Conservation (phyloP, 2,888 invertebrate species). For the Pachymerium ferrugineum region DNA sequence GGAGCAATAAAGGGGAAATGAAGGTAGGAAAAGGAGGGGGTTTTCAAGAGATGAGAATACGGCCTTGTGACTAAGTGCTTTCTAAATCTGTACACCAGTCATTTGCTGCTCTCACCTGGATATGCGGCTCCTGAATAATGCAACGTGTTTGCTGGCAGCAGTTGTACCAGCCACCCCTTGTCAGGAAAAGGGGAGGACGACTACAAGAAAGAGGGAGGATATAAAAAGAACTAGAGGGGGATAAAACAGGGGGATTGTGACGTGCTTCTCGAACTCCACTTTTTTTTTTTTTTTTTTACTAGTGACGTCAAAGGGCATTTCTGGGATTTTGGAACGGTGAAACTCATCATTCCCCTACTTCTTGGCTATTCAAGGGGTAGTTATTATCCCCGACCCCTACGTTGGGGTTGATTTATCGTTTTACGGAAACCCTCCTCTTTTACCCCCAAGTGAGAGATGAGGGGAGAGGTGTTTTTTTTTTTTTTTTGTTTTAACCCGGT, state of each 20-base stretch:
- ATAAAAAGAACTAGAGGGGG: background rate
- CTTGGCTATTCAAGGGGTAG: background rate
- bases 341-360: background rate
- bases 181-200: background rate
- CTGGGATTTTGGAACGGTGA: too few species aligned
- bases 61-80: slow-evolving; percentile 23
- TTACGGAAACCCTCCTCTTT: background rate
- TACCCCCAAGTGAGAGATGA: too few species aligned
- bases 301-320: too few species aligned
- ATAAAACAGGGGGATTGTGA: background rate
- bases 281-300: too few species aligned
- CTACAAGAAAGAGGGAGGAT: background rate
- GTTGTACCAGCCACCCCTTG: background rate
- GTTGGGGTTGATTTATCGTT: background rate
- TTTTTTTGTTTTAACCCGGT: too few species aligned
- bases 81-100: slow-evolving; percentile 25
- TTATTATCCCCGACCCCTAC: background rate
- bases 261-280: background rate
- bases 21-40: too few species aligned
- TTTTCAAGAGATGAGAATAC: background rate
- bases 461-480: too few species aligned
- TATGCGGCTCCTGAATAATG: slow-evolving; percentile 22
- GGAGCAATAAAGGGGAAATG: background rate
- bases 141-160: slow-evolving; percentile 20
- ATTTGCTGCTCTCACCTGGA: slow-evolving; percentile 26